Conservation (phyloP, 2,113 vertebrate genomes). For the Brachyhypopomus occidentalis region DNA sequence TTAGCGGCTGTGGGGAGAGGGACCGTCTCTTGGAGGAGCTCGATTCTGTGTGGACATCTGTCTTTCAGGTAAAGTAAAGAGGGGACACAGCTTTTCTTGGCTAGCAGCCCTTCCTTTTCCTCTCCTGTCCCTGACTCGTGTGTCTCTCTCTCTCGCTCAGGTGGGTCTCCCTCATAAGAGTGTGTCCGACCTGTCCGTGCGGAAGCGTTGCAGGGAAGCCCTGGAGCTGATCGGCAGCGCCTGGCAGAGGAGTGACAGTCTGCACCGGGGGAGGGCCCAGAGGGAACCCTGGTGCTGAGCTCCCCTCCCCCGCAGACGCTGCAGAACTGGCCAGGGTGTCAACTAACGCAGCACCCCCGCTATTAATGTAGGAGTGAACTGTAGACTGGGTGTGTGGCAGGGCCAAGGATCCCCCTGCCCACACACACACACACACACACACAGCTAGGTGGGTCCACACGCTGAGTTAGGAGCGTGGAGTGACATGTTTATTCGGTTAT, state of each 20-base stretch:
- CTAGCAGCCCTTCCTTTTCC: neutral
- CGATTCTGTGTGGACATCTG: conserved; percentile 75
- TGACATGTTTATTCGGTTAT: neutral
- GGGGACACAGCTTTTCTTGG: too few relatives aligned
- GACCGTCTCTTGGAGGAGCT: conserved; percentile 84
- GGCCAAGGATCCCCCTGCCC: neutral
- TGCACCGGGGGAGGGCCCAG: conserved; percentile 87
- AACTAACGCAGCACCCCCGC: conserved; percentile 5
- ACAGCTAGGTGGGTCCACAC: neutral
- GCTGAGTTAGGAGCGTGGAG: neutral
- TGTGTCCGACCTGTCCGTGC: conserved; percentile 63
- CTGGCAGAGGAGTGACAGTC: conserved; percentile 96
- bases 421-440: too few relatives aligned
- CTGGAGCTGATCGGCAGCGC: conserved; percentile 86
- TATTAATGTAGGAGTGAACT: conserved; percentile 25
- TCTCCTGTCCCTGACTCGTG: neutral
- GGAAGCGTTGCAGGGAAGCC: conserved; percentile 87
- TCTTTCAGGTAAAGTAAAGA: conserved; percentile 96
- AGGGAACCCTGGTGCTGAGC: conserved; percentile 88
- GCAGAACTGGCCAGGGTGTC: neutral
- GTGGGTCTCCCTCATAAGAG: conserved; percentile 67
- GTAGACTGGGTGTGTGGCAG: conserved; percentile 15
- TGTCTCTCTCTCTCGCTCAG: conserved; percentile 52
- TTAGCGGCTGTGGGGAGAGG: conserved; percentile 87
- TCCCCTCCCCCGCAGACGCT: too few relatives aligned